phyloP scores from a whole-genome alignment of 92 coral and sea anemone genomes.

The Siderastrea radians region DNA sequence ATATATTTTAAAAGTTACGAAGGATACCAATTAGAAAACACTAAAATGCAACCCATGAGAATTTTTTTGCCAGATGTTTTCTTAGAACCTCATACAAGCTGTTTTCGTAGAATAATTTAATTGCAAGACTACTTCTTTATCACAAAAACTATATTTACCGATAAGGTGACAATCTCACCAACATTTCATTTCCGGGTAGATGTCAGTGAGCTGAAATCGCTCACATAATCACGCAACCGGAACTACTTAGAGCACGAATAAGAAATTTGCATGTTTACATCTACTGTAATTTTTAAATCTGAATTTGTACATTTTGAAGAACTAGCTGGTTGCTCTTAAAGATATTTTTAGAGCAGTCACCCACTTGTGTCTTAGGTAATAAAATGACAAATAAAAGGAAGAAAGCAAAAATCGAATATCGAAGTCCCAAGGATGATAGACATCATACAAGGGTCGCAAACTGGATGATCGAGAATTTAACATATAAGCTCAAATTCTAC shows the following conservation, averaged over 20 bases:
- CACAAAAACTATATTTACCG: no score
- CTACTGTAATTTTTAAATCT: neutral
- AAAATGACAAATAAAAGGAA: neutral
- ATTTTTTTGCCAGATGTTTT: no score
- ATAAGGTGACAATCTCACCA: no score
- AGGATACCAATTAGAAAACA: no score
- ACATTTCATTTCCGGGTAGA: neutral
- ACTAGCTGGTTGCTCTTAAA: neutral
- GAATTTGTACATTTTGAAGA: neutral
- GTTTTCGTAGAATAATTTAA: no score
- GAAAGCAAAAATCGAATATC: neutral
- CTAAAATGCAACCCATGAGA: no score
- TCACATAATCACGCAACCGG: neutral
- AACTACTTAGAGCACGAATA: neutral
- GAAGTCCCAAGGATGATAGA: neutral
- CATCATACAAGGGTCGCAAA: no score
- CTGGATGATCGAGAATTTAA: no score
- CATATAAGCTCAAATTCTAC: no score
- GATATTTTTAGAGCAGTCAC: neutral
- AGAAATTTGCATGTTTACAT: slow-evolving; percentile 1
- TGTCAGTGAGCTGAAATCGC: neutral
- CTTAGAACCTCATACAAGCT: no score
- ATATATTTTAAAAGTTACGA: no score
- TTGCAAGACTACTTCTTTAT: no score
- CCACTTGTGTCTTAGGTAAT: neutral